Percentiles rank a stretch among this genome's conserved stretches.
Evolutionary conservation across 53 echinoderm and acorn worm genomes (phyloP).

Genomic region (Astropecten irregularis): DNA sequence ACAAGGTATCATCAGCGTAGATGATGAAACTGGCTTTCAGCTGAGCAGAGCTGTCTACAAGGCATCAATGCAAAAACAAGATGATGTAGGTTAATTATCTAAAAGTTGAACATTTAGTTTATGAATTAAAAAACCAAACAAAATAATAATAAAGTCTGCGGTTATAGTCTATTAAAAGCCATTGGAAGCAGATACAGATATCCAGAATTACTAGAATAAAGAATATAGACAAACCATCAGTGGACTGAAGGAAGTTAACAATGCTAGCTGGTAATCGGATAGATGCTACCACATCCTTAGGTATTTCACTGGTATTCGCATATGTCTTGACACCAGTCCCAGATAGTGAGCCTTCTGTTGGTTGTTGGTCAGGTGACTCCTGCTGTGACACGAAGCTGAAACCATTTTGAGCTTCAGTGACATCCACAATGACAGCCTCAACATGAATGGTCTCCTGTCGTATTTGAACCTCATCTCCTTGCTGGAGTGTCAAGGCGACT

Average conservation of each 20-base stretch:
- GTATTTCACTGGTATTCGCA: neutral
- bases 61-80: too few species aligned
- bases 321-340: neutral
- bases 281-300: constrained; percentile 1
- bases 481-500: constrained; percentile 28
- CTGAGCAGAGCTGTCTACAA: neutral
- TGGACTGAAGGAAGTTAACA: neutral
- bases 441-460: constrained; percentile 8
- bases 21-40: constrained; percentile 16
- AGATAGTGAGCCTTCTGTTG: neutral
- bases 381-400: constrained; percentile 20
- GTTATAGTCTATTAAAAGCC: too few species aligned
- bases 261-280: constrained; percentile 1
- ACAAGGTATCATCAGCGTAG: constrained; percentile 23
- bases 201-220: too few species aligned
- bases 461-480: neutral
- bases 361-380: too few species aligned
- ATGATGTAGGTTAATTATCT: too few species aligned
- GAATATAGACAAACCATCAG: too few species aligned
- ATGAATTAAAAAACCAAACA: too few species aligned
- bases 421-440: constrained; percentile 28
- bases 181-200: too few species aligned
- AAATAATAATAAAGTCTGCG: too few species aligned
- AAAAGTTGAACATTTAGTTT: too few species aligned
- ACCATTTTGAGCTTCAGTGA: neutral